These are phyloP conservation scores for Camelus bactrianus DNA, from an alignment of 2,113 vertebrate species.

Conservation along the genomic window DNA sequence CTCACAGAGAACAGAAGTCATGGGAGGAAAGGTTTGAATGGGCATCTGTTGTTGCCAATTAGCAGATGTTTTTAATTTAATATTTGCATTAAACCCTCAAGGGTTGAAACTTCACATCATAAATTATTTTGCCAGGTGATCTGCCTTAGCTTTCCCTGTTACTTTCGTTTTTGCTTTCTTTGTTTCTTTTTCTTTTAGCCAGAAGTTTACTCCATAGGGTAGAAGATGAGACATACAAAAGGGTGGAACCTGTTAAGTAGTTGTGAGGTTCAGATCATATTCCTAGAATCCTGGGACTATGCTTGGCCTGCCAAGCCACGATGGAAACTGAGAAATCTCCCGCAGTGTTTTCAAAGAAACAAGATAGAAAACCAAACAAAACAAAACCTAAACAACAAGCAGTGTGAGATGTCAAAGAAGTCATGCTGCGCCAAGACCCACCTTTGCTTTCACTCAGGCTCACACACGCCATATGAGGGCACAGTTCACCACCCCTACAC, in stretches of 20 bases:
- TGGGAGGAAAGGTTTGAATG: neutral
- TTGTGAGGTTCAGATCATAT: conserved; percentile 44
- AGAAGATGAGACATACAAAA: conserved; percentile 63
- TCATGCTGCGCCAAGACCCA: neutral
- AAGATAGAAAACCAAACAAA: neutral
- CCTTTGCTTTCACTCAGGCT: neutral
- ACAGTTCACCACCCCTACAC: neutral
- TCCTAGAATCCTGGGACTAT: conserved; percentile 3
- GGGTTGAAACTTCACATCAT: neutral
- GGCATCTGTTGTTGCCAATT: neutral
- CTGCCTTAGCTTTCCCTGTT: neutral
- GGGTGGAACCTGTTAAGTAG: conserved; percentile 42
- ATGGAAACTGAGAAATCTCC: conserved; percentile 47
- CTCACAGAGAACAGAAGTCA: conserved; percentile 34
- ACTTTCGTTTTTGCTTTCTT: neutral
- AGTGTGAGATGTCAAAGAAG: neutral
- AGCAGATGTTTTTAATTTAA: neutral
- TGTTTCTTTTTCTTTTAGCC: neutral
- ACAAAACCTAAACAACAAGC: conserved; percentile 26
- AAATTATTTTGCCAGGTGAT: neutral
- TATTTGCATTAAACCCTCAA: neutral
- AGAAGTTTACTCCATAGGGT: neutral
- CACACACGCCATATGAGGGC: neutral
- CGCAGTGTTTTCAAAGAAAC: conserved; percentile 65
- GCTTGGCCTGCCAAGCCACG: neutral